Evolutionary conservation across 2,113 vertebrate species (phyloP), one percentile per base, ranked within the genome.

Genomic region (Phodopus roborovskii): DNA sequence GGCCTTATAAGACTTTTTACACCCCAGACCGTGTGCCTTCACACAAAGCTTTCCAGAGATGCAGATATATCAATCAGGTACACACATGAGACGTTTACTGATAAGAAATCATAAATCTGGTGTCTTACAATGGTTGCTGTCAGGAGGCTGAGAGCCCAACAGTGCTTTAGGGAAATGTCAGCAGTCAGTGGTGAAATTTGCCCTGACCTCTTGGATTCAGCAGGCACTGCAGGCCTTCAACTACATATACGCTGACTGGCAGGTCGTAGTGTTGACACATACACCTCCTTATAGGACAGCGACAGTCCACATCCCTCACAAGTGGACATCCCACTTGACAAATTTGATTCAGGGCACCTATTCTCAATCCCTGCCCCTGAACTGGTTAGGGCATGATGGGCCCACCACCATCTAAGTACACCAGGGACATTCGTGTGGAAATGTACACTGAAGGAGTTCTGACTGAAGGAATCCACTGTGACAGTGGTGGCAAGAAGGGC

Each of bases 401-500:
- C 15, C 26, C 60, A 84, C 8, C 36, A 28, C 36, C 11, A n/a
- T 26, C 7, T 16, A 28, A 42, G 36, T 24, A 83, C 56, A 24
- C 28, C 3, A 2, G 7, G 56, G 12, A 60, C 20, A 7, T 26
- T n/a, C 7, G 12, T 28, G 22, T 17, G 81, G 7, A 62, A 62
- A 26, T 17, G 20, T 58, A 26, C 24, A 4, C 3, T 16, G 13
- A 6, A 83, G 56, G 22, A 5, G 0, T 9, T 9, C 22, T 60
- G 56, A n/a, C 24, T 83, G 7, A n/a, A 17, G n/a, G 81, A 15
- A 1, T 8, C 12, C 17, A 42, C 56, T 58, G 53, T 4, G 56
- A 83, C 16, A 42, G 13, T 4, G 5, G 26, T 4, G 36, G 0
- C 56, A 8, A 13, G 1, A 0, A 42, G 22, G 11, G 0, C 3